phyloP scores from a whole-genome alignment of 1,140 invertebrate genomes.

The Glossosoma conforme region DNA sequence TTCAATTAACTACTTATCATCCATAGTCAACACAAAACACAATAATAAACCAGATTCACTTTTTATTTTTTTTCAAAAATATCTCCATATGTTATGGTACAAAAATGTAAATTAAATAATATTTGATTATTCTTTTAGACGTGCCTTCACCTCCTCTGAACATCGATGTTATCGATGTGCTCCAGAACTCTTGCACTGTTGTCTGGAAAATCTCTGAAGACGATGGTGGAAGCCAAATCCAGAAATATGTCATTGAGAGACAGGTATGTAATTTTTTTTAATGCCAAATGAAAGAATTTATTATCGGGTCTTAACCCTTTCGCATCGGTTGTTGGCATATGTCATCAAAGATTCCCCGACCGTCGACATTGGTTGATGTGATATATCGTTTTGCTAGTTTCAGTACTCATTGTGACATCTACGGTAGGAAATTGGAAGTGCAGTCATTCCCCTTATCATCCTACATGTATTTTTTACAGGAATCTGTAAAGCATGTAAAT shows the following conservation, averaged over 20 bases:
- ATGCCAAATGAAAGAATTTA: no score
- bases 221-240: constrained; percentile 86
- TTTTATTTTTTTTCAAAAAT: neutral
- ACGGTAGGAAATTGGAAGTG: no score
- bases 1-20: neutral
- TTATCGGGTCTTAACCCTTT: no score
- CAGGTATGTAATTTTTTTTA: no score
- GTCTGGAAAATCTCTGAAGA: constrained; percentile 89
- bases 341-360: no score
- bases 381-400: no score
- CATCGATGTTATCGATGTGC: constrained; percentile 88
- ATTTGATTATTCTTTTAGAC: constrained; percentile 50
- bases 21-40: neutral
- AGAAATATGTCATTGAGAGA: constrained; percentile 91
- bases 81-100: neutral
- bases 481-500: no score
- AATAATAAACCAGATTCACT: neutral
- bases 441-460: no score
- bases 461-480: no score
- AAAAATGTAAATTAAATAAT: neutral
- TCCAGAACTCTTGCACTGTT: constrained; percentile 86
- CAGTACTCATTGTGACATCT: no score
- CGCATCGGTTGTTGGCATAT: no score
- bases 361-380: no score
- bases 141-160: constrained; percentile 82